Base-by-base conservation (phyloP, 1,140 invertebrate species). In the Zophobas atratus region DNA sequence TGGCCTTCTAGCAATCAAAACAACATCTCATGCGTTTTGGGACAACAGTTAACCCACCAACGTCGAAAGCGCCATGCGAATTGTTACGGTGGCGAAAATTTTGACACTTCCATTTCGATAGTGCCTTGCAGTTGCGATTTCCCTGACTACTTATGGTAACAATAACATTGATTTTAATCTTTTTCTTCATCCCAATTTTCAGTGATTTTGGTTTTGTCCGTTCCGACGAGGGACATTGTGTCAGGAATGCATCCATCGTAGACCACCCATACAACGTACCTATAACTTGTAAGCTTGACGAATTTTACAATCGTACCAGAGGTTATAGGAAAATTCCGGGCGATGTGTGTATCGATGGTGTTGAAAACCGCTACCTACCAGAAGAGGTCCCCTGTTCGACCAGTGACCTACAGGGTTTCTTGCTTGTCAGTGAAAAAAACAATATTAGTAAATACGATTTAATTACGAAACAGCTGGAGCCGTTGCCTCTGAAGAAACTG, bases 261-360 rank as follows among this genome's bases (percentile, higher is more conserved):
- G 90, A 93, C 55, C 90, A 95, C 86, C 92, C 92, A 0, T 94
- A 94, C 81, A 88, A 87, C 0, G 85, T 93, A 0, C 94, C 95
- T 0, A 32, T 75, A 0, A 87, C 86, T 6, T 98, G 96, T 82
- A 87, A 86, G 20, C 89, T 92, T 0, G 94, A 94, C 0, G 85
- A 90, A 34, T 94, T 91, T 83, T 97, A 96, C 83, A 93, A 94
- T 83, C 87, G 93, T 51, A 96, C 95, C 0, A 95, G 94, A 87
- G 96, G 96, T 1, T 98, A 97, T 84, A 87, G 93, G 1, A 95
- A 94, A 86, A 94, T 97, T 70, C 87, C 92, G 8, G 95, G 94
- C 1, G 93, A 97, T 85, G 90, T 90, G 0, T 98, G 96, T 86
- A 85, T 88, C 33, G 91, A 90, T 41, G 94, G 95, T 2, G 87